Percentiles rank a stretch among this genome's conserved stretches.
phyloP scores from a whole-genome alignment of 2,888 invertebrate genomes.

The Ceraclea dissimilis region DNA sequence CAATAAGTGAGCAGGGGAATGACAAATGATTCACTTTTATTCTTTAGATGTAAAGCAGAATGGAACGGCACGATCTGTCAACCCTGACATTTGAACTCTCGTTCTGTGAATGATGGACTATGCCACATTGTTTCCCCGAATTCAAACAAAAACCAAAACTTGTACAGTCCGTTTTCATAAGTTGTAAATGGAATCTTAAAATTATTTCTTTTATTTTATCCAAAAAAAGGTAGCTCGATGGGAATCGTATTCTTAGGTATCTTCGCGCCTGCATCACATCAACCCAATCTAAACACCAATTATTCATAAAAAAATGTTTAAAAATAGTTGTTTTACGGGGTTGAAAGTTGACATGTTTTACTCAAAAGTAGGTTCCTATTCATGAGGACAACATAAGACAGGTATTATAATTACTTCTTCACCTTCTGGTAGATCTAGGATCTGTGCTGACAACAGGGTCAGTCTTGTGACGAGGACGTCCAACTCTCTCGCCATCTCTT shows the following conservation, averaged over 20 bases:
- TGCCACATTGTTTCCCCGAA: background rate
- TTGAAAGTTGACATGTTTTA: too few species aligned
- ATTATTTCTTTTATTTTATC: background rate
- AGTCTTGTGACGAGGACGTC: too few species aligned
- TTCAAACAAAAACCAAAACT: background rate
- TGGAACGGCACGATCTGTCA: slow-evolving; percentile 15
- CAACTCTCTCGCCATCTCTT: too few species aligned
- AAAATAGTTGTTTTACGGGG: background rate
- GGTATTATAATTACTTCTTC: too few species aligned
- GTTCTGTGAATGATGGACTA: slow-evolving; percentile 14
- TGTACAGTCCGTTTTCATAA: background rate
- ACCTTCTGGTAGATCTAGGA: too few species aligned
- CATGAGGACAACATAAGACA: too few species aligned
- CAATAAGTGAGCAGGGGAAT: background rate
- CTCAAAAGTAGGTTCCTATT: too few species aligned
- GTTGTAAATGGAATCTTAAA: background rate
- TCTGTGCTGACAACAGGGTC: too few species aligned
- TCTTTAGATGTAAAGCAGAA: background rate
- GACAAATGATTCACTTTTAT: slow-evolving; percentile 19
- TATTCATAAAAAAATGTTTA: background rate
- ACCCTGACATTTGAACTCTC: slow-evolving; percentile 20
- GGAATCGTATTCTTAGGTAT: too few species aligned
- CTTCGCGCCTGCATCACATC: too few species aligned
- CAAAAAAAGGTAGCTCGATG: too few species aligned
- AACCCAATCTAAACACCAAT: background rate